Evolutionary conservation across 1,140 invertebrate genomes (phyloP).

Genomic region (Drosophila kohkoa): DNA sequence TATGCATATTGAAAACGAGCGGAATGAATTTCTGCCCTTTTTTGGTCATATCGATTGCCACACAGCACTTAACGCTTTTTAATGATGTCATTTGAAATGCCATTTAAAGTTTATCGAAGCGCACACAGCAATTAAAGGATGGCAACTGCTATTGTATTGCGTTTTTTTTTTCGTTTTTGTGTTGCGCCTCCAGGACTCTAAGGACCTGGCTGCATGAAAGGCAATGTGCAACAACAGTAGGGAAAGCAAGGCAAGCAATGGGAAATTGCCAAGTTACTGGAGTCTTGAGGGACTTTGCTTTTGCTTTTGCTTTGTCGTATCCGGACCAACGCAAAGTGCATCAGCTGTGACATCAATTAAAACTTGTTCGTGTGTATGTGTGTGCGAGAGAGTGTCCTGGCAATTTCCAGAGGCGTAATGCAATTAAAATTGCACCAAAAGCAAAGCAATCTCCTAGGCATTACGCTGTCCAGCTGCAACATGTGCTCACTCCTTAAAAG

Average conservation of each 20-base stretch:
- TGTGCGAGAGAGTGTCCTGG: constrained; percentile 18
- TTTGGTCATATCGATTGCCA: neutral
- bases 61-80: constrained; percentile 49
- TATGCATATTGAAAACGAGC: constrained; percentile 14
- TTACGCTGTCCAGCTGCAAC: constrained; percentile 41
- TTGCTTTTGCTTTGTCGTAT: constrained; percentile 8
- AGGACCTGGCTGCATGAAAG: constrained; percentile 11
- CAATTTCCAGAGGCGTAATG: constrained; percentile 72
- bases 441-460: constrained; percentile 48
- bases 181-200: constrained; percentile 11
- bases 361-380: constrained; percentile 51
- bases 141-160: constrained; percentile 21
- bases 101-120: constrained; percentile 57
- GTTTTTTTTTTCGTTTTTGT: neutral
- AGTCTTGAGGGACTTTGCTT: constrained; percentile 4
- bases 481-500: constrained; percentile 23
- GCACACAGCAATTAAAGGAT: constrained; percentile 27
- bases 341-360: constrained; percentile 76
- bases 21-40: neutral
- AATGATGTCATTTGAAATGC: constrained; percentile 58
- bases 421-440: constrained; percentile 70
- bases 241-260: constrained; percentile 20
- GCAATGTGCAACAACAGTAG: neutral
- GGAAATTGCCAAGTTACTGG: constrained; percentile 42
- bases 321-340: constrained; percentile 45